Base-by-base conservation (phyloP, 53 echinoderm and acorn worm genomes). In the Paracentrotus lividus region DNA sequence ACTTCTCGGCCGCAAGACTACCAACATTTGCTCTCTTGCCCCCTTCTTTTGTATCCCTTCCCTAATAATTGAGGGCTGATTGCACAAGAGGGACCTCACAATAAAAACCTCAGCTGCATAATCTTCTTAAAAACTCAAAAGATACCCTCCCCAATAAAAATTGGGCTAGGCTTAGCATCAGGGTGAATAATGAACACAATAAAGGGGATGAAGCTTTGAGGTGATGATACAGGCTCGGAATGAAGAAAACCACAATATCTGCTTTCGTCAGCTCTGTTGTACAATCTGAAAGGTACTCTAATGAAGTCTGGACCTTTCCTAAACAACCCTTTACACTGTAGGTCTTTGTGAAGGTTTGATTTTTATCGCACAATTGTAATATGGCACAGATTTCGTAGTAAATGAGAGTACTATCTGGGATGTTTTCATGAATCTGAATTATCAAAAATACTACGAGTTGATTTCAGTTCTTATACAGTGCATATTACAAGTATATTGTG, bases 31-130 rank as follows among this genome's bases (percentile, higher is more conserved):
- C 26, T 81, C n/a, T 81, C 81, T 47, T n/a, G 81, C 49, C 86
- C n/a, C 86, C 57, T 56, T 86, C 86, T 54, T 55, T 86, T 86
- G 86, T 86, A 55, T 86, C 47, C 86, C 86, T 86, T 33, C 57
- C 86, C 56, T 7, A 36, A 56, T 33, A 56, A 55, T 86, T 56
- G 54, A 86, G 86, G 53, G 86, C 54, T 86, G 86, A 86, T 86
- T 86, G 56, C 86, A 86, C 86, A 86, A 21, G 53, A 38, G 86
- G 86, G 86, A 56, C 81, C 86, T 27, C 86, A 86, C 53, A 53
- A 53, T 56, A 20, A 86, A 56, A 86, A 56, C 86, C 55, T 86
- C 56, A 56, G 33, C 56, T 86, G 29, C 56, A 86, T 86, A 86
- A 86, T 86, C 86, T 56, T 86, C 86, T 86, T 86, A 86, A 36